Conservation (phyloP, 1,140 invertebrate genomes). For the Medauroidea extradentata region DNA sequence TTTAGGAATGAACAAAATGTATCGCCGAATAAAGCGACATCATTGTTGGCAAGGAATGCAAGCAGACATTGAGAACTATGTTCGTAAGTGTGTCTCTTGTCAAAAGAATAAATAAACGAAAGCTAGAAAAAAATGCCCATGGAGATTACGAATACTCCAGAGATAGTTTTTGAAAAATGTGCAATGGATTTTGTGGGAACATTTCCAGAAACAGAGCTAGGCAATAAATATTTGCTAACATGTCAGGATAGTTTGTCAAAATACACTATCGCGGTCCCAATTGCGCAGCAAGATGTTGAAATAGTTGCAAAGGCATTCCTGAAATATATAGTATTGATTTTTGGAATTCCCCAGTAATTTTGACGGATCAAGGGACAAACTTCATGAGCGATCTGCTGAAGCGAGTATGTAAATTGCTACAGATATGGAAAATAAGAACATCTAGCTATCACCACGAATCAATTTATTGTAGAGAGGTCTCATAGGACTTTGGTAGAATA, state of each 20-base stretch:
- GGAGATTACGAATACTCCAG: slow-evolving; percentile 22
- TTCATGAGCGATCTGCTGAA: slow-evolving; percentile 34
- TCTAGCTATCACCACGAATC: slow-evolving; percentile 42
- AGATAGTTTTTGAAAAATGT: slow-evolving; percentile 19
- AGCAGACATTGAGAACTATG: slow-evolving; percentile 12
- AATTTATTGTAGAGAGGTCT: slow-evolving; percentile 36
- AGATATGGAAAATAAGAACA: slow-evolving; percentile 32
- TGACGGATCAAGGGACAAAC: slow-evolving; percentile 36
- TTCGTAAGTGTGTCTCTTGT: slow-evolving; percentile 14
- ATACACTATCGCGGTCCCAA: slow-evolving; percentile 2
- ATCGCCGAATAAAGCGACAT: slow-evolving; percentile 9
- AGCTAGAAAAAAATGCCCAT: slow-evolving; percentile 18
- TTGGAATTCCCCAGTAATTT: slow-evolving; percentile 32
- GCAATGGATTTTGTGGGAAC: slow-evolving; percentile 28
- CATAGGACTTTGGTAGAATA: slow-evolving; percentile 41
- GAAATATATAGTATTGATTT: slow-evolving; percentile 1
- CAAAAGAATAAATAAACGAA: slow-evolving; percentile 18
- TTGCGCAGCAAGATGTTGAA: background rate
- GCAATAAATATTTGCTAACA: slow-evolving; percentile 18
- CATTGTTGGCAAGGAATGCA: slow-evolving; percentile 14
- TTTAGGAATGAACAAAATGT: slow-evolving; percentile 15
- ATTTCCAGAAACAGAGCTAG: slow-evolving; percentile 16
- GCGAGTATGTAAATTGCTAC: slow-evolving; percentile 34
- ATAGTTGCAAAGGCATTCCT: background rate
- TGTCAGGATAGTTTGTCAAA: slow-evolving; percentile 8